Evolutionary conservation across 2,797 vertebrate genomes (phyloP).

Genomic region (Acanthornis magna): DNA sequence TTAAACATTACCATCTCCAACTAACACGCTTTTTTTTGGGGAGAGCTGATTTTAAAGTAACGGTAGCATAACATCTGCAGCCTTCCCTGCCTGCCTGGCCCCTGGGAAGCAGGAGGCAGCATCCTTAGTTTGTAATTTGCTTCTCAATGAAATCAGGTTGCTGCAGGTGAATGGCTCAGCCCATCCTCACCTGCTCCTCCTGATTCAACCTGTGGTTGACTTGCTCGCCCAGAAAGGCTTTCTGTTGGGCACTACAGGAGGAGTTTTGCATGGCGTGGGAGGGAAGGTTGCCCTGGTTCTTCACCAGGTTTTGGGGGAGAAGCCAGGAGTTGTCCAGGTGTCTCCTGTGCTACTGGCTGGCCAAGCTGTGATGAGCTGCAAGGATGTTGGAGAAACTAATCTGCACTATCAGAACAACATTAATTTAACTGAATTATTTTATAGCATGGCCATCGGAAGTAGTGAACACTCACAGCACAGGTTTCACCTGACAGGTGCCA

Average conservation of each 20-base stretch:
- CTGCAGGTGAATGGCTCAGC: fast-evolving
- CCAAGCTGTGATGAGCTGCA: neutral
- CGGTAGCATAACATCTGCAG: neutral
- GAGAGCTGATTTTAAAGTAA: neutral
- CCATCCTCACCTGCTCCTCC: neutral
- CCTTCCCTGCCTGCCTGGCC: neutral
- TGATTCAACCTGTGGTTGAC: fast-evolving
- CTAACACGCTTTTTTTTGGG: fast-evolving
- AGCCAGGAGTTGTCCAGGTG: neutral
- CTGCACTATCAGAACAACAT: neutral
- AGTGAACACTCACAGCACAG: neutral
- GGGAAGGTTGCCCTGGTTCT: neutral
- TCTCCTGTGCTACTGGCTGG: neutral
- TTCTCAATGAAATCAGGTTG: fast-evolving
- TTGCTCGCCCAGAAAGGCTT: fast-evolving
- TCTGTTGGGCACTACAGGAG: neutral
- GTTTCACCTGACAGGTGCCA: neutral
- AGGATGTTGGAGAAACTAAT: neutral
- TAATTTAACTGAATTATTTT: neutral
- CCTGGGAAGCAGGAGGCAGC: neutral
- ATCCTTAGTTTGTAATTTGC: neutral
- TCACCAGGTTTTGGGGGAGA: neutral
- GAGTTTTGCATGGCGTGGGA: neutral
- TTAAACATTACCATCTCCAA: neutral
- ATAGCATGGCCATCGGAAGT: neutral